phyloP scores from a whole-genome alignment of 2,888 invertebrate species.

The Sericinus montela region DNA sequence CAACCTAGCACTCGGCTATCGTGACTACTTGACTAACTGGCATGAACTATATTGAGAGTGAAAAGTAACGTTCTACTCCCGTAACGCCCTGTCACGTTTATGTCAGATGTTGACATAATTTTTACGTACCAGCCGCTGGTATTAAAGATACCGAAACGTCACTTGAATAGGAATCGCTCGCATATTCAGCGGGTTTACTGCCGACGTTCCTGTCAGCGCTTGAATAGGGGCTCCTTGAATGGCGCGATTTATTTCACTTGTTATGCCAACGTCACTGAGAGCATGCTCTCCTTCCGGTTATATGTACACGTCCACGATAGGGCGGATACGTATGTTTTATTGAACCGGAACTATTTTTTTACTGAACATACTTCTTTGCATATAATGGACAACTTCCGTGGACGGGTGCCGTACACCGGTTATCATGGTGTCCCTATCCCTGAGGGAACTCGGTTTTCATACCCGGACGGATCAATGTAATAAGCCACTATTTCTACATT shows the following conservation, averaged over 20 bases:
- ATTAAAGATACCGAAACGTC: not conserved
- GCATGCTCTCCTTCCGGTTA: not conserved
- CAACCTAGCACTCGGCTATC: no score
- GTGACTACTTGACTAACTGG: no score
- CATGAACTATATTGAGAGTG: not conserved
- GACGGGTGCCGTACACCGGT: no score
- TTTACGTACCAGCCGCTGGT: not conserved
- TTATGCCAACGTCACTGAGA: not conserved
- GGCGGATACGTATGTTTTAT: no score
- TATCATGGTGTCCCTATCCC: no score
- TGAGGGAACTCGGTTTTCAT: no score
- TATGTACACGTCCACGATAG: no score
- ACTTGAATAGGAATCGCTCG: not conserved
- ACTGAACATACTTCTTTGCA: no score
- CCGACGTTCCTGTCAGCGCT: not conserved
- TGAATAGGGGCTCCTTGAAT: slow-evolving; percentile 4
- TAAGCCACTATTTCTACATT: no score
- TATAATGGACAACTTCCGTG: no score
- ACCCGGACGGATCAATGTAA: no score
- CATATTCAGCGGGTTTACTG: not conserved
- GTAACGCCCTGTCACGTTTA: not conserved
- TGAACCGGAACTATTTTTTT: no score
- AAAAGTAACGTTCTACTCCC: not conserved
- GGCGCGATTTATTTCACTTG: not conserved
- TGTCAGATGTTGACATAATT: slow-evolving; percentile 3